Percentiles rank a stretch among this genome's conserved stretches.
These are phyloP conservation scores for Pecten maximus DNA, from an alignment of 2,888 invertebrate species.

Conservation along the genomic window DNA sequence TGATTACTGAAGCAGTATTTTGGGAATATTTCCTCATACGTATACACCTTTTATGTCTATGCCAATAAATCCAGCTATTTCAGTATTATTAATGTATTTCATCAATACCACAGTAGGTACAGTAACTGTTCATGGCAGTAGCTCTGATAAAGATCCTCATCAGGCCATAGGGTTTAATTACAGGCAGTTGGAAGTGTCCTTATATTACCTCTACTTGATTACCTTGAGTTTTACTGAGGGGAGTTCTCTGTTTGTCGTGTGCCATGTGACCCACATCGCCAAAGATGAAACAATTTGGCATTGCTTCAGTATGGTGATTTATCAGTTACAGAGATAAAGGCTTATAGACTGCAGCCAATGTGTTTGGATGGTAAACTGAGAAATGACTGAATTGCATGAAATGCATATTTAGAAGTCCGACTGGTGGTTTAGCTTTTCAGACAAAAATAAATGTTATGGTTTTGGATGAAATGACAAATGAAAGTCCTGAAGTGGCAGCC, in stretches of 20 bases:
- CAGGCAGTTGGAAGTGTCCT: conserved; percentile 6
- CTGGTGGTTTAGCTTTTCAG: not conserved
- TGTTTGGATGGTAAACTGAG: not conserved
- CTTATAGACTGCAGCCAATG: not conserved
- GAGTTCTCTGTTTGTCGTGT: not conserved
- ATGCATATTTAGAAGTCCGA: not conserved
- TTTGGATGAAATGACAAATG: too few relatives aligned
- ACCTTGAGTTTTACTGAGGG: not conserved
- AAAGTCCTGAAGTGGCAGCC: too few relatives aligned
- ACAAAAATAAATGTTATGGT: not conserved
- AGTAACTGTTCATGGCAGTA: too few relatives aligned
- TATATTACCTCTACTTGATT: not conserved
- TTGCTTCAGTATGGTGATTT: not conserved
- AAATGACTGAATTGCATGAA: not conserved
- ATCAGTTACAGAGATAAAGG: not conserved
- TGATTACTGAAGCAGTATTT: too few relatives aligned
- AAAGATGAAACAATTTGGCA: not conserved
- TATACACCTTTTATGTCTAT: too few relatives aligned
- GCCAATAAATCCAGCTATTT: too few relatives aligned
- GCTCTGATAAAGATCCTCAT: too few relatives aligned
- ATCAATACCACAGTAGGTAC: too few relatives aligned
- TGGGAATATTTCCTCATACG: too few relatives aligned
- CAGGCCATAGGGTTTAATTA: not conserved
- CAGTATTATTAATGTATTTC: too few relatives aligned
- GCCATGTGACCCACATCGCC: not conserved